Conservation (phyloP, 1,140 invertebrate genomes). For the Euschistus heros region DNA sequence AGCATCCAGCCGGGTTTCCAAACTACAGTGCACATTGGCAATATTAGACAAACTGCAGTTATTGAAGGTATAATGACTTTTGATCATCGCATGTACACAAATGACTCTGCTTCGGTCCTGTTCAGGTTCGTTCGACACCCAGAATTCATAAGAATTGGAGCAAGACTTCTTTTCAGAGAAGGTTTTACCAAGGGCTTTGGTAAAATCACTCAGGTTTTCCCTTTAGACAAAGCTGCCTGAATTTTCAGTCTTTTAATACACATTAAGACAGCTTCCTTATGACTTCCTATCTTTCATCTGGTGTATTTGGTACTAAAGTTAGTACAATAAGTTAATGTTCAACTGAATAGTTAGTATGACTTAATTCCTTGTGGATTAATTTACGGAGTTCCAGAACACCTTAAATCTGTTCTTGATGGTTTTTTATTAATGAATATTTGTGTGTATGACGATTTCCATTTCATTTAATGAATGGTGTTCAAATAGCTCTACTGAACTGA, state of each 20-base stretch:
- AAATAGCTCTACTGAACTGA: too few relatives aligned
- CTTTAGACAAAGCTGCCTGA: slow-evolving; percentile 33
- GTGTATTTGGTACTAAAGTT: too few relatives aligned
- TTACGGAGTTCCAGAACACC: too few relatives aligned
- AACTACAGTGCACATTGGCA: slow-evolving; percentile 88
- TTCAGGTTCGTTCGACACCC: slow-evolving; percentile 83
- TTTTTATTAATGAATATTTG: too few relatives aligned
- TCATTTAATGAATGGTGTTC: too few relatives aligned
- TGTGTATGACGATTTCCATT: too few relatives aligned
- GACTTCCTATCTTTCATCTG: too few relatives aligned
- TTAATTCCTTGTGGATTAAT: too few relatives aligned
- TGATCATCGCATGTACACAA: slow-evolving; percentile 52
- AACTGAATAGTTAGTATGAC: too few relatives aligned
- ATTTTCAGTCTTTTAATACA: neutral
- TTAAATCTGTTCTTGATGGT: too few relatives aligned
- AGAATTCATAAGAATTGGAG: slow-evolving; percentile 82
- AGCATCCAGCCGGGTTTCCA: slow-evolving; percentile 82
- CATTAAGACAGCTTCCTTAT: too few relatives aligned
- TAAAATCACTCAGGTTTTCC: slow-evolving; percentile 76
- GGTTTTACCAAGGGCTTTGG: slow-evolving; percentile 84
- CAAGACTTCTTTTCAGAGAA: slow-evolving; percentile 77
- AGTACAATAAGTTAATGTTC: too few relatives aligned
- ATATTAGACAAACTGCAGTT: slow-evolving; percentile 87
- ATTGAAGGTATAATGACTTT: slow-evolving; percentile 57
- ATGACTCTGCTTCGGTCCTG: slow-evolving; percentile 73